A percentile compares a stretch with the other conserved stretches of the same genome.
Evolutionary conservation across 2,888 invertebrate species (phyloP).

Genomic region (Empis stercorea): DNA sequence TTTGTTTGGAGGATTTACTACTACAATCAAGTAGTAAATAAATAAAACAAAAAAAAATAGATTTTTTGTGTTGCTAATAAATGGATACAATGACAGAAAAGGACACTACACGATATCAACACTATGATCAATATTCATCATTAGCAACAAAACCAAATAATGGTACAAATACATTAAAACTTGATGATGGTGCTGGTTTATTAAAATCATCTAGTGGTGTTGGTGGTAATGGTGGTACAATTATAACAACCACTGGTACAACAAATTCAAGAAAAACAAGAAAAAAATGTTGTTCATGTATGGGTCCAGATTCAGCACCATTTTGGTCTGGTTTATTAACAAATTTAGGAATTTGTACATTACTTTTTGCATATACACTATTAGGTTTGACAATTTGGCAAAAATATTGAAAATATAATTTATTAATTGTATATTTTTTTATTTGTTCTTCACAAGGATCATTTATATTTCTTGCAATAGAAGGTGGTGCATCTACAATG

Average conservation of each 20-base stretch:
- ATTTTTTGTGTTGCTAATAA: neutral
- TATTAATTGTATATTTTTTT: neutral
- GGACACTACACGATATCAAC: neutral
- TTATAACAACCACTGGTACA: neutral
- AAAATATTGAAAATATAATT: too few species aligned
- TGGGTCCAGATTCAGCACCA: conserved; percentile 23
- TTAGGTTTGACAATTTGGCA: conserved; percentile 44
- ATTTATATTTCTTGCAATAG: conserved; percentile 74
- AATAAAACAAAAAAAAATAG: too few species aligned
- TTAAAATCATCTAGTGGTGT: conserved; percentile 16
- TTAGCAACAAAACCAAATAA: conserved; percentile 1
- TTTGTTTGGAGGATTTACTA: too few species aligned
- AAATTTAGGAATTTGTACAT: conserved; percentile 69
- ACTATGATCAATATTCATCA: neutral
- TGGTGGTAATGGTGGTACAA: conserved; percentile 6
- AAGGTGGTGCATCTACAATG: conserved; percentile 43
- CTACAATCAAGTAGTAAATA: too few species aligned
- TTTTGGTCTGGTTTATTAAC: conserved; percentile 57
- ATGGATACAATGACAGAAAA: conserved; percentile 1
- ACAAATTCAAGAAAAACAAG: conserved; percentile 7
- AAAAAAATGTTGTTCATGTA: conserved; percentile 18
- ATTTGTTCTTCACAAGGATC: conserved; percentile 44
- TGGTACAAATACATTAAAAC: neutral
- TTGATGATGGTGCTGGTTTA: neutral
- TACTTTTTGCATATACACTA: conserved; percentile 67